These are phyloP conservation scores for Pterostichus niger DNA, from an alignment of 2,888 invertebrate genomes.

Conservation along the genomic window DNA sequence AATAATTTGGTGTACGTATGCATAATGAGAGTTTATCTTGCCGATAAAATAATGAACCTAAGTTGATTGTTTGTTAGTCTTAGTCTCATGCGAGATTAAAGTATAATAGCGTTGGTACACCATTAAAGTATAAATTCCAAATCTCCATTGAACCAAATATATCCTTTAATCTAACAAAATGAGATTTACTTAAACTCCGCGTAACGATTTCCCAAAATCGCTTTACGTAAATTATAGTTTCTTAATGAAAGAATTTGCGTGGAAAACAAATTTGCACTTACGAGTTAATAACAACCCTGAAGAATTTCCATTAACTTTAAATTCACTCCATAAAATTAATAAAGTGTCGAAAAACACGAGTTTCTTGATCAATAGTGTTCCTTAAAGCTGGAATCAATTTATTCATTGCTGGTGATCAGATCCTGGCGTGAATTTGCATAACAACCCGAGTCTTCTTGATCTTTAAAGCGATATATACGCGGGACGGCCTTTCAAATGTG, in stretches of 20 bases:
- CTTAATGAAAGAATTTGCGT: slow-evolving; percentile 19
- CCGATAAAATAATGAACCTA: too few species aligned
- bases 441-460: neutral
- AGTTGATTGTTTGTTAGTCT: neutral
- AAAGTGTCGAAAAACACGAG: neutral
- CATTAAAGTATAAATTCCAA: slow-evolving; percentile 35
- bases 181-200: slow-evolving; percentile 16
- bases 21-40: too few species aligned
- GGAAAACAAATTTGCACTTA: slow-evolving; percentile 15
- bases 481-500: neutral
- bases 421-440: slow-evolving; percentile 8
- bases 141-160: slow-evolving; percentile 15
- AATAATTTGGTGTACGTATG: too few species aligned
- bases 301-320: slow-evolving; percentile 12
- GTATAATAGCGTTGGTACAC: neutral
- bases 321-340: slow-evolving; percentile 12
- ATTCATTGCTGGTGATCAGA: slow-evolving; percentile 6
- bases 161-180: slow-evolving; percentile 31
- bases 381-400: slow-evolving; percentile 1
- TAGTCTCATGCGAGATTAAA: slow-evolving; percentile 13
- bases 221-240: slow-evolving; percentile 18
- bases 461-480: slow-evolving; percentile 15
- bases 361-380: neutral
- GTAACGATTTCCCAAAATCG: slow-evolving; percentile 1
- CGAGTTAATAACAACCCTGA: neutral